Evolutionary conservation across 2,797 vertebrate genomes (phyloP).

Genomic region (Gymnopithys bicolor): DNA sequence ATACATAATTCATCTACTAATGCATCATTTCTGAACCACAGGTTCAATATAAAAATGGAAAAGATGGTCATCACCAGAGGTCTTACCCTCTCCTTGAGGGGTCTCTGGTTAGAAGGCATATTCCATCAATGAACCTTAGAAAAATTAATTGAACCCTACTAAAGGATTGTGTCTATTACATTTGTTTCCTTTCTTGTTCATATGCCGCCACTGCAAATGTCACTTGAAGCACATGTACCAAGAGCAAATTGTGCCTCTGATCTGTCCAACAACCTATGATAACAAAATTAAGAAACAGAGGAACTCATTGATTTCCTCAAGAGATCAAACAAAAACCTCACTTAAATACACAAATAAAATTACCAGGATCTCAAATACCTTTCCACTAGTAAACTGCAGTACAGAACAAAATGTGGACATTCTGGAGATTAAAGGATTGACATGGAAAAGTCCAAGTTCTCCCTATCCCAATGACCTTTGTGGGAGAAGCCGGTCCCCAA

Average conservation of each 20-base stretch:
- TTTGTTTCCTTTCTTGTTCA: background rate
- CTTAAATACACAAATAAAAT: background rate
- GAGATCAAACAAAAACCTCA: background rate
- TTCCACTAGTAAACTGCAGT: background rate
- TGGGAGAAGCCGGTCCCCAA: background rate
- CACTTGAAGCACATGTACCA: background rate
- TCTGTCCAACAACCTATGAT: background rate
- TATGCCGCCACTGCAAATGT: accelerated
- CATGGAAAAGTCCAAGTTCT: background rate
- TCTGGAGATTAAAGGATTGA: background rate
- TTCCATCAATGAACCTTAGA: background rate
- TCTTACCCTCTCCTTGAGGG: background rate
- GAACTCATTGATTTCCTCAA: background rate
- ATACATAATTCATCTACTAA: background rate
- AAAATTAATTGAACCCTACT: background rate
- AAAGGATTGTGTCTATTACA: background rate
- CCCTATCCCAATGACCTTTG: background rate
- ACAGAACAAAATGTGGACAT: background rate
- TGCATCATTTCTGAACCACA: background rate
- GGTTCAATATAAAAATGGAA: background rate
- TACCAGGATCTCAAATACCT: background rate
- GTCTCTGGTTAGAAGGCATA: background rate
- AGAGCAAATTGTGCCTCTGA: background rate
- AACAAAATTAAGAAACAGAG: background rate
- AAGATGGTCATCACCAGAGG: background rate